Evolutionary conservation across 2,113 vertebrate species (phyloP).

Genomic region (Caranx ignobilis): DNA sequence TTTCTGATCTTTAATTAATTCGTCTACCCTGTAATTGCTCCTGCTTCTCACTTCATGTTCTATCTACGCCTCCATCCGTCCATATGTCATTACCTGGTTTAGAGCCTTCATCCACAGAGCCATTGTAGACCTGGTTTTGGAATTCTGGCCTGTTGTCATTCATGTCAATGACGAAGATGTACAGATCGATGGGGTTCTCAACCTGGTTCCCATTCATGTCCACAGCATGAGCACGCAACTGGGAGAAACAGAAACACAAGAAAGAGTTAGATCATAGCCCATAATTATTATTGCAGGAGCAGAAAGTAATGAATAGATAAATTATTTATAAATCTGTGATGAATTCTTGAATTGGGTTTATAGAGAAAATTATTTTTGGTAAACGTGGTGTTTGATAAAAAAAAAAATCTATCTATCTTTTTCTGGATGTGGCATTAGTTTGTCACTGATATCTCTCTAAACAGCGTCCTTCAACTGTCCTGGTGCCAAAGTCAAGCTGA

Average conservation of each 20-base stretch:
- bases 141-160: conserved; percentile 98
- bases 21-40: neutral
- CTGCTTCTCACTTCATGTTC: neutral
- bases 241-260: conserved; percentile 44
- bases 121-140: conserved; percentile 95
- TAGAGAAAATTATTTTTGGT: neutral
- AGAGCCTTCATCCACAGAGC: conserved; percentile 95
- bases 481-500: neutral
- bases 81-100: conserved; percentile 89
- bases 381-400: conserved; percentile 7
- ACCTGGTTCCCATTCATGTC: conserved; percentile 99
- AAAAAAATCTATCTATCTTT: too few species aligned
- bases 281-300: neutral
- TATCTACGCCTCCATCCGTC: conserved; percentile 1
- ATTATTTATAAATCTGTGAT: neutral
- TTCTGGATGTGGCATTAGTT: neutral
- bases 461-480: neutral
- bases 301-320: neutral
- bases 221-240: conserved; percentile 96
- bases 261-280: neutral
- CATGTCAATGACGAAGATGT: conserved; percentile 99
- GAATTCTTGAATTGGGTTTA: neutral
- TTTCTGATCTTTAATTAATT: neutral
- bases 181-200: conserved; percentile 98
- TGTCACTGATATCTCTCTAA: neutral